phyloP scores from a whole-genome alignment of 1,140 invertebrate genomes.

The Drosophila rufa region DNA sequence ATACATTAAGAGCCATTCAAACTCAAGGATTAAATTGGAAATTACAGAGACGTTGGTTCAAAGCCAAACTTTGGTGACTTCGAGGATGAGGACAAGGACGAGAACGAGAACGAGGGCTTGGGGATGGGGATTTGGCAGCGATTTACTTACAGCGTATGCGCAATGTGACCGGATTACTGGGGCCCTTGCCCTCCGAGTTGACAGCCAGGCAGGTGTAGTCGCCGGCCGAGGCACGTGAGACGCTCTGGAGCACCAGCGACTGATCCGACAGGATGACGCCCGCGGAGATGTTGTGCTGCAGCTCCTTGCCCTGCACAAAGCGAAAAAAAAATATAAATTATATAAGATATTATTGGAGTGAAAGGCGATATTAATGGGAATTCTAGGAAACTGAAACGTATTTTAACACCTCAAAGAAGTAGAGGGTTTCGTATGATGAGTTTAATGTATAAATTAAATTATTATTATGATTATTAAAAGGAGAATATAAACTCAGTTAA shows the following conservation, averaged over 20 bases:
- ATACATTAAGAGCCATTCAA: slow-evolving; percentile 78
- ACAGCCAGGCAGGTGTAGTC: slow-evolving; percentile 93
- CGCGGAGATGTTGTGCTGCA: slow-evolving; percentile 91
- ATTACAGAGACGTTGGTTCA: slow-evolving; percentile 76
- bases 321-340: slow-evolving; percentile 8
- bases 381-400: too few species aligned
- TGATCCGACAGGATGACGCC: slow-evolving; percentile 93
- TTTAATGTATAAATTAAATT: neutral
- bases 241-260: slow-evolving; percentile 92
- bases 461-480: neutral
- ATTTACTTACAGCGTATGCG: slow-evolving; percentile 92
- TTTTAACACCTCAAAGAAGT: too few species aligned
- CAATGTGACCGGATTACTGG: slow-evolving; percentile 91
- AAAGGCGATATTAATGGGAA: too few species aligned
- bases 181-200: slow-evolving; percentile 92
- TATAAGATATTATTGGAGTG: too few species aligned
- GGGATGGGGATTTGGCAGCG: slow-evolving; percentile 35
- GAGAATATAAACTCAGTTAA: neutral
- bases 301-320: slow-evolving; percentile 89
- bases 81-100: neutral
- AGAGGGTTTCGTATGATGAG: too few species aligned
- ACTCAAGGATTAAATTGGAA: slow-evolving; percentile 83
- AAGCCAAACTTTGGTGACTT: slow-evolving; percentile 70
- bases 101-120: neutral
- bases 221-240: slow-evolving; percentile 91